A percentile compares a stretch with the other conserved stretches of the same genome.
phyloP scores from a whole-genome alignment of 2,113 vertebrate genomes.

The Gadus macrocephalus region DNA sequence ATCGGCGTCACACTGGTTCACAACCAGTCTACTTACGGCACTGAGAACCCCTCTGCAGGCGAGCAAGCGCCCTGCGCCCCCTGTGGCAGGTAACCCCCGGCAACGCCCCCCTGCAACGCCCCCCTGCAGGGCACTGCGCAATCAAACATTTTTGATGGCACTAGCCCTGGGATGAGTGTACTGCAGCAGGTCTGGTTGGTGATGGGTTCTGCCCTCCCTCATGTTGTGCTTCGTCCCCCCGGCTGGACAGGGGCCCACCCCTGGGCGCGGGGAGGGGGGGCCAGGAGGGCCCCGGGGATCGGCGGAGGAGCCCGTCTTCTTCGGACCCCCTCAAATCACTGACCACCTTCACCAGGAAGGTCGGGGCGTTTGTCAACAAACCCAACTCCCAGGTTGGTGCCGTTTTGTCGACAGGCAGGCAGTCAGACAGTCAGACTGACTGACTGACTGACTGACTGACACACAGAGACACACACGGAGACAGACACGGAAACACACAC shows the following conservation, averaged over 20 bases:
- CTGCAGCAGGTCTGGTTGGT: neutral
- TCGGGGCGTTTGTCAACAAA: slow-evolving; percentile 96
- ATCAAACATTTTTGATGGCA: too few relatives aligned
- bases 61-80: slow-evolving; percentile 48
- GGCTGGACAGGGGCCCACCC: slow-evolving; percentile 78
- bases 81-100: slow-evolving; percentile 45
- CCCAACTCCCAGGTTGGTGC: slow-evolving; percentile 82
- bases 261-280: slow-evolving; percentile 78
- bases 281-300: slow-evolving; percentile 7
- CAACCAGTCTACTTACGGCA: slow-evolving; percentile 78
- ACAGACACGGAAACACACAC: too few relatives aligned
- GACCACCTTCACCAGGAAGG: slow-evolving; percentile 86
- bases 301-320: slow-evolving; percentile 69
- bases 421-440: too few relatives aligned
- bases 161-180: too few relatives aligned
- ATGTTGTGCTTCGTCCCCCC: slow-evolving; percentile 43
- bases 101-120: too few relatives aligned
- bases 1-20: slow-evolving; percentile 56
- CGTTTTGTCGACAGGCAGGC: too few relatives aligned
- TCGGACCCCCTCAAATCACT: slow-evolving; percentile 76
- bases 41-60: slow-evolving; percentile 46
- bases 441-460: too few relatives aligned
- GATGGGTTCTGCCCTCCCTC: neutral
- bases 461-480: too few relatives aligned
- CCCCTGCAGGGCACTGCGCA: too few relatives aligned